A percentile compares a stretch with the other conserved stretches of the same genome.
Evolutionary conservation across 2,888 invertebrate genomes (phyloP).

Genomic region (Unio pictorum): DNA sequence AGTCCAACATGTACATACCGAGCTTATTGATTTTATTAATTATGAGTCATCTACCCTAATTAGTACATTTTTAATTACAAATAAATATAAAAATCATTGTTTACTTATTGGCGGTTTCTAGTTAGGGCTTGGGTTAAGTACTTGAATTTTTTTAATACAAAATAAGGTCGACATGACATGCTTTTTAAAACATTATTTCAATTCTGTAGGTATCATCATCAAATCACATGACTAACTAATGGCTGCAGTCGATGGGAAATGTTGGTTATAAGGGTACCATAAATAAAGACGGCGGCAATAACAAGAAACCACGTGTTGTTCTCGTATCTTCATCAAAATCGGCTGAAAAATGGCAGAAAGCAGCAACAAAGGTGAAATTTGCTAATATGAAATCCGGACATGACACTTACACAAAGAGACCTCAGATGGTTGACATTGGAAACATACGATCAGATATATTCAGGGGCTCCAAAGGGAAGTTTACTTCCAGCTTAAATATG

Average conservation of each 20-base stretch:
- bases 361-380: slow-evolving; percentile 31
- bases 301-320: slow-evolving; percentile 28
- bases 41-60: too few species aligned
- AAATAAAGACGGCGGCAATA: slow-evolving; percentile 7
- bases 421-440: slow-evolving; percentile 41
- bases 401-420: slow-evolving; percentile 21
- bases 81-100: too few species aligned
- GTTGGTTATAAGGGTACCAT: slow-evolving; percentile 5
- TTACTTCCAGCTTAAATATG: slow-evolving; percentile 10
- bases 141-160: too few species aligned
- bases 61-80: too few species aligned
- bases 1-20: too few species aligned
- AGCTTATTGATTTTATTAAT: too few species aligned
- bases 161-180: too few species aligned
- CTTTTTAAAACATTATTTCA: too few species aligned
- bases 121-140: too few species aligned
- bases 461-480: slow-evolving; percentile 13
- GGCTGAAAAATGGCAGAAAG: slow-evolving; percentile 1
- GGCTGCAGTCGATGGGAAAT: slow-evolving; percentile 25
- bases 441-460: slow-evolving; percentile 24
- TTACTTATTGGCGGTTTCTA: too few species aligned
- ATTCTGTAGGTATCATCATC: too few species aligned
- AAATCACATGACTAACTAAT: too few species aligned
- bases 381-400: slow-evolving; percentile 21
- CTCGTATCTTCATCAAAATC: slow-evolving; percentile 30